A percentile compares a stretch with the other conserved stretches of the same genome.
phyloP scores from a whole-genome alignment of 1,140 invertebrate species.

The Hycleus cichorii region DNA sequence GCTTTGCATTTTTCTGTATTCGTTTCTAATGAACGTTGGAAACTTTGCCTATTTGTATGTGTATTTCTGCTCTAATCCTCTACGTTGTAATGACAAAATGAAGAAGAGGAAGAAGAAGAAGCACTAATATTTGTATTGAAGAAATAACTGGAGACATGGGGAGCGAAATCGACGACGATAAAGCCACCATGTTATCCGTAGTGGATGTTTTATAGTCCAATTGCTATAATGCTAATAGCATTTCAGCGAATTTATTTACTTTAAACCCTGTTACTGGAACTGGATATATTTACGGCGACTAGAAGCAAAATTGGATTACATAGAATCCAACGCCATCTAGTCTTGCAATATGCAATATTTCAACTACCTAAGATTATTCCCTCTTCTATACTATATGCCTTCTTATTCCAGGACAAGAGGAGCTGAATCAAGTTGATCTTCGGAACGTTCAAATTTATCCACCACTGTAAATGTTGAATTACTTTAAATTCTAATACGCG shows the following conservation, averaged over 20 bases:
- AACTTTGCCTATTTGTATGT: no score
- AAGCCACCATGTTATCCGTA: conserved; percentile 14
- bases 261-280: conserved; percentile 12
- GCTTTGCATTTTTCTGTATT: conserved; percentile 19
- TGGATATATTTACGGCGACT: conserved; percentile 13
- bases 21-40: no score
- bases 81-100: no score
- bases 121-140: background rate
- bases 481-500: no score
- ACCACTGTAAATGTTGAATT: no score
- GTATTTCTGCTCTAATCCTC: no score
- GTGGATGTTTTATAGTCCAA: conserved; percentile 20
- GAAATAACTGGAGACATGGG: background rate
- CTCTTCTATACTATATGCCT: background rate
- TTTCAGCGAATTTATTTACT: conserved; percentile 18
- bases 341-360: conserved; percentile 18
- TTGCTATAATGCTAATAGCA: conserved; percentile 20
- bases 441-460: no score
- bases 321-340: conserved; percentile 13
- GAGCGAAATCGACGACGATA: background rate
- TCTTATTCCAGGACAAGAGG: no score
- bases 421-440: no score
- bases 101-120: no score
- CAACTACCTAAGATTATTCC: conserved; percentile 10
- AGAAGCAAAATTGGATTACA: conserved; percentile 15